Base-by-base conservation (phyloP, 2,888 invertebrate genomes). In the Hyalella azteca region DNA sequence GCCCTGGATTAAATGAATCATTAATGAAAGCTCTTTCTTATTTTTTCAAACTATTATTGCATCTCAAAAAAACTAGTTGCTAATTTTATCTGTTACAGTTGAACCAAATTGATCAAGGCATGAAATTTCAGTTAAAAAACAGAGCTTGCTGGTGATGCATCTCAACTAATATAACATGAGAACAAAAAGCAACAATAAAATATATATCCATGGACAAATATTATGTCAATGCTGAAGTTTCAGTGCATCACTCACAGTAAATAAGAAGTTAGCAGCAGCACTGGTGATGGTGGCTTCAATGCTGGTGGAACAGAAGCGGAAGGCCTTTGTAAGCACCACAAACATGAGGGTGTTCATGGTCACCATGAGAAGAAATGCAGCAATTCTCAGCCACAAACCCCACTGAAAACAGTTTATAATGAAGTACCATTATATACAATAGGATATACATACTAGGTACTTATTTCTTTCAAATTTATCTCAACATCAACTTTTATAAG, bases 241-340 rank as follows among this genome's bases (percentile, higher is more conserved):
- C n/a, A n/a, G n/a, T n/a, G n/a, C 13, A 60, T 41, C 22, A 73
- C 76, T 22, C 78, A 84, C 89, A 36, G 89, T 88, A 59, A 88
- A 86, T 32, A 89, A 86, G 83, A 90, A 89, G 85, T 89, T 89
- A 3, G 89, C 87, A 4, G 89, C 89, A 66, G 89, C 89, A 84
- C 89, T 90, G 49, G 87, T 88, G 13, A 89, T 88, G 19, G 89
- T 88, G 3, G 89, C 89, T 82, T 89, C 89, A 26, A 89, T 85
- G 19, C 89, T 88, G 19, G 89, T 88, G 49, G 87, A 86, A 84
- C 88, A 88, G 78, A 86, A 86, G 41, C 88, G 87, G 26, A 90
- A 86, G 0, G 89, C 88, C 85, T 89, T 89, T 5, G 88, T 88
- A 85, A 89, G 89, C 22, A 88, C 87, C 11, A 88, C 88, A 89